Evolutionary conservation across 2,888 invertebrate genomes (phyloP).

Genomic region (Pristionchus japonicus): DNA sequence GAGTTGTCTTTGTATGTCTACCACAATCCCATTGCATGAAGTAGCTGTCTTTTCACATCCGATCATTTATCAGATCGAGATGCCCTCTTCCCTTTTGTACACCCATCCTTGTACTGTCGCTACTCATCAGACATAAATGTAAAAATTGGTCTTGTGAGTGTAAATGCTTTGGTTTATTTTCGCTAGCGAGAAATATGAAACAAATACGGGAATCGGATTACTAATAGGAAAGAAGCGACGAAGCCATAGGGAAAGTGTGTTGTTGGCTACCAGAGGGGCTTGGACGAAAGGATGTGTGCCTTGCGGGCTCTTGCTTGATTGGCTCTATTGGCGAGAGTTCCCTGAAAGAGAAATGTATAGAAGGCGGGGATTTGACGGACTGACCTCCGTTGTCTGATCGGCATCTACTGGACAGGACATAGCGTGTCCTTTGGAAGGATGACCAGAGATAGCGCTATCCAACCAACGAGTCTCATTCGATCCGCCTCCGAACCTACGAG

Average conservation of each 20-base stretch:
- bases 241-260: not conserved
- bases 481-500: constrained; percentile 64
- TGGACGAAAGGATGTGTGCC: constrained; percentile 69
- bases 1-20: constrained; percentile 41
- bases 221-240: constrained; percentile 4
- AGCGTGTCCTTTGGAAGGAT: constrained; percentile 64
- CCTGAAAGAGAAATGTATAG: constrained; percentile 46
- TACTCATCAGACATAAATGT: constrained; percentile 20
- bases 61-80: constrained; percentile 3
- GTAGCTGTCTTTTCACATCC: not conserved
- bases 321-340: constrained; percentile 67
- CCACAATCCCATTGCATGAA: constrained; percentile 19
- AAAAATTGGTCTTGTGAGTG: not conserved
- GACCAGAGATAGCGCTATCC: constrained; percentile 66
- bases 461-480: constrained; percentile 66
- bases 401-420: constrained; percentile 64
- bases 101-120: constrained; percentile 35
- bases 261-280: constrained; percentile 68
- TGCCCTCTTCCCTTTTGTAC: not conserved
- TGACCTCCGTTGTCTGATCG: constrained; percentile 64
- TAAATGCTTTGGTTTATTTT: constrained; percentile 1
- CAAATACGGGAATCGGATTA: not conserved
- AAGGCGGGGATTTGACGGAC: not conserved
- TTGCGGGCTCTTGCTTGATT: constrained; percentile 67
- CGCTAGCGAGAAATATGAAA: constrained; percentile 34